Conservation (phyloP, 2,888 invertebrate species). For the Galerucella nymphaeae region DNA sequence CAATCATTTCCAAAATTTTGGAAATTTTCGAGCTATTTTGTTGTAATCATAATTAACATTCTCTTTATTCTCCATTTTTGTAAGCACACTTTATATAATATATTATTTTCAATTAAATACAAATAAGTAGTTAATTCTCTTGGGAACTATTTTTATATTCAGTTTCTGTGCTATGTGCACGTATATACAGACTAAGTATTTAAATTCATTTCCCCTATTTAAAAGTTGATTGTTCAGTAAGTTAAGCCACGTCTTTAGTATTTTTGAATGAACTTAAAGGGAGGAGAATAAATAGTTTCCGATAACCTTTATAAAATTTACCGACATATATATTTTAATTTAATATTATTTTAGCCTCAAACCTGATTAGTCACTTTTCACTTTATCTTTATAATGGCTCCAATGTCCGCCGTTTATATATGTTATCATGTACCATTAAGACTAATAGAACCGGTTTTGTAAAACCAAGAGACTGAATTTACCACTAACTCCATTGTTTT, state of each 20-base stretch:
- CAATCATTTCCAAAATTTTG: no score
- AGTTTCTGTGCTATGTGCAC: background rate
- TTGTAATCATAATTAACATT: no score
- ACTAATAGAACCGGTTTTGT: background rate
- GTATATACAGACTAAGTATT: background rate
- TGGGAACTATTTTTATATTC: background rate
- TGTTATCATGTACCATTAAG: background rate
- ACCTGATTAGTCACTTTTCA: background rate
- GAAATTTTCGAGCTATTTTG: no score
- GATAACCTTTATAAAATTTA: no score
- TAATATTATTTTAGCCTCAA: no score
- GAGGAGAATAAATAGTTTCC: background rate
- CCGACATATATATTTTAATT: no score
- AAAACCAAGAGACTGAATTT: background rate
- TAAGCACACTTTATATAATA: no score
- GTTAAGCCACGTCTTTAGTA: background rate
- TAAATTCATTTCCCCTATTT: background rate
- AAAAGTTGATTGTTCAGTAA: background rate
- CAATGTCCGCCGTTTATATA: background rate
- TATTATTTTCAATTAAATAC: no score
- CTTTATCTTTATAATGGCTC: background rate
- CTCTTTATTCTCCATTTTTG: no score
- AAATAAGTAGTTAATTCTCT: background rate
- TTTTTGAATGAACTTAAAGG: background rate
- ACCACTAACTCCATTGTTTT: background rate